Conservation (phyloP, 2,888 invertebrate genomes). For the Erpobdella octoculata region DNA sequence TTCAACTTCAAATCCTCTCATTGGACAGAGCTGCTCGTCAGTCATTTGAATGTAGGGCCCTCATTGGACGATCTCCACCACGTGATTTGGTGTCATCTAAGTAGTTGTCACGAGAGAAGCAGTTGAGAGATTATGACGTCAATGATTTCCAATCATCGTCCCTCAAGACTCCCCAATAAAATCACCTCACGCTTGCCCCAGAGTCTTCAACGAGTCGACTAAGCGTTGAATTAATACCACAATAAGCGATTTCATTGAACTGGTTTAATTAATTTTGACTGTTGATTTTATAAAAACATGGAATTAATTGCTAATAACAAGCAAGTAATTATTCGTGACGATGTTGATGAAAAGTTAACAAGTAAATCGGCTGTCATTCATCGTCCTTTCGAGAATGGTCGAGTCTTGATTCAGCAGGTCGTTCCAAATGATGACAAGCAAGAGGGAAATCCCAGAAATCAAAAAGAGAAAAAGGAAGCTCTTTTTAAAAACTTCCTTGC, state of each 20-base stretch:
- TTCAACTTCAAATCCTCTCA: not conserved
- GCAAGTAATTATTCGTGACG: too few species aligned
- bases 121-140: slow-evolving; percentile 2
- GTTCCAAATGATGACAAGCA: too few species aligned
- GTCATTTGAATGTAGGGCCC: not conserved
- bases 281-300: too few species aligned
- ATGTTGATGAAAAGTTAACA: not conserved
- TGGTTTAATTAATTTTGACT: too few species aligned
- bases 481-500: too few species aligned
- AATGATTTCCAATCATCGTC: slow-evolving; percentile 16
- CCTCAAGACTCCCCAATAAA: not conserved
- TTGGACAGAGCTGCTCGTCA: slow-evolving; percentile 6
- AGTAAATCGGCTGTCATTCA: slow-evolving; percentile 18
- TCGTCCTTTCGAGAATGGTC: slow-evolving; percentile 27
- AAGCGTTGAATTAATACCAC: not conserved
- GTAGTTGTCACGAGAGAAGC: not conserved
- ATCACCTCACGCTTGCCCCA: not conserved
- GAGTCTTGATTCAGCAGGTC: slow-evolving; percentile 8
- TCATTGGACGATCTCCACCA: not conserved
- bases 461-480: too few species aligned
- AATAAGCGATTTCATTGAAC: not conserved
- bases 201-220: not conserved
- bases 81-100: slow-evolving; percentile 5
- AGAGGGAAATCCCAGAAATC: too few species aligned
- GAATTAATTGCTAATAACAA: too few species aligned